Percentiles rank a stretch among this genome's conserved stretches.
Evolutionary conservation across 1,140 invertebrate species (phyloP).

Genomic region (Hermatobates lingyangjiaoensis): DNA sequence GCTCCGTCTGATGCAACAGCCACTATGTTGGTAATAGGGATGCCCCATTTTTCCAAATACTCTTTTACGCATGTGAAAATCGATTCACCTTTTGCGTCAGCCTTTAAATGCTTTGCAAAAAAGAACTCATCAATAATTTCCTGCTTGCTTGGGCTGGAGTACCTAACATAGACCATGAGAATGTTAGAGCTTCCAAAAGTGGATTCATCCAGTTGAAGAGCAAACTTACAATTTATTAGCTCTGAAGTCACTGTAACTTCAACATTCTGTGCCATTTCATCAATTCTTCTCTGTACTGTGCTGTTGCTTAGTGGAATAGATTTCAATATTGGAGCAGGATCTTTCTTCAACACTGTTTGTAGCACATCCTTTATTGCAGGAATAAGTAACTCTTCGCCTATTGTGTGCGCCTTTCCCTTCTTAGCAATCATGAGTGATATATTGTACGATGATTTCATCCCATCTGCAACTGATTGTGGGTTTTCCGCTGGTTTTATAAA

Average conservation of each 20-base stretch:
- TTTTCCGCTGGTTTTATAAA: too few relatives aligned
- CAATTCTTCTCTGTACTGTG: not conserved
- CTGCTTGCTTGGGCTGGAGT: not conserved
- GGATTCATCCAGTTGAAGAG: not conserved
- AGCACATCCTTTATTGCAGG: not conserved
- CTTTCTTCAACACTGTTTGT: not conserved
- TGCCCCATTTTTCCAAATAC: not conserved
- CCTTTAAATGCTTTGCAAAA: not conserved
- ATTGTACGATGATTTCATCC: not conserved
- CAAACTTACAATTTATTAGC: not conserved
- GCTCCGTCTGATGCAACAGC: not conserved
- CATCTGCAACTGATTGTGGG: too few relatives aligned
- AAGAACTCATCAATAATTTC: not conserved
- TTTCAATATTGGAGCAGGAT: not conserved
- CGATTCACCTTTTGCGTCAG: not conserved
- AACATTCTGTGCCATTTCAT: not conserved
- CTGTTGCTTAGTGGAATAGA: not conserved
- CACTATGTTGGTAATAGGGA: conserved; percentile 1
- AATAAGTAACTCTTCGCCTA: not conserved
- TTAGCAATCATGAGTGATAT: not conserved
- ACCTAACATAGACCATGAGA: not conserved
- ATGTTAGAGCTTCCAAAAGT: not conserved
- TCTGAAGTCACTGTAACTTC: not conserved
- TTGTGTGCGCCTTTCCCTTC: not conserved
- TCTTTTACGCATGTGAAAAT: not conserved